Evolutionary conservation across 2,113 vertebrate genomes (phyloP).

Genomic region (Dromaius novaehollandiae): DNA sequence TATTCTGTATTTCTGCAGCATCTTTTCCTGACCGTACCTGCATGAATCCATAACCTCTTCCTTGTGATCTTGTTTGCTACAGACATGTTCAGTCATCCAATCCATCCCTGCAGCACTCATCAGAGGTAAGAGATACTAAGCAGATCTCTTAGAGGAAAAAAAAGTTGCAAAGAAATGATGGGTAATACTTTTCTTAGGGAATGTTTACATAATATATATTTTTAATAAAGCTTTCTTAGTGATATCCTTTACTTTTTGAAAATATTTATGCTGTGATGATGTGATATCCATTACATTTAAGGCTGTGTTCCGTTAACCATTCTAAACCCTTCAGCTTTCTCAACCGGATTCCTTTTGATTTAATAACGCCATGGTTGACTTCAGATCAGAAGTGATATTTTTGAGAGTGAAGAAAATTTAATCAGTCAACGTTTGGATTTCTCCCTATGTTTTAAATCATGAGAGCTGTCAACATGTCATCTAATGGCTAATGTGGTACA

Average conservation of each 20-base stretch:
- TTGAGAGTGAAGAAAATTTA: background rate
- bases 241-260: background rate
- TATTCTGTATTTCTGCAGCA: background rate
- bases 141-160: accelerated
- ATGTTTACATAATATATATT: background rate
- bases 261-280: background rate
- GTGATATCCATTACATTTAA: background rate
- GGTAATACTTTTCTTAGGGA: background rate
- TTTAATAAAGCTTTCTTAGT: background rate
- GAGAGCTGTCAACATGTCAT: background rate
- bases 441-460: background rate
- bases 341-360: background rate
- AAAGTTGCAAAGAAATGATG: accelerated
- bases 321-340: background rate
- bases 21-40: background rate
- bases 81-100: background rate
- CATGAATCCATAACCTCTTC: background rate
- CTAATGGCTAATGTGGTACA: background rate
- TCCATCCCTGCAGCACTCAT: background rate
- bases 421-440: background rate
- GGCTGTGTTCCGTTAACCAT: background rate
- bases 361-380: background rate
- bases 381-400: background rate
- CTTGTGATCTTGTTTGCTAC: background rate
- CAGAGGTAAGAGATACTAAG: background rate